Evolutionary conservation across 2,797 vertebrate species (phyloP), one percentile per base, ranked within the genome.

Genomic region (Notamacropus eugenii): DNA sequence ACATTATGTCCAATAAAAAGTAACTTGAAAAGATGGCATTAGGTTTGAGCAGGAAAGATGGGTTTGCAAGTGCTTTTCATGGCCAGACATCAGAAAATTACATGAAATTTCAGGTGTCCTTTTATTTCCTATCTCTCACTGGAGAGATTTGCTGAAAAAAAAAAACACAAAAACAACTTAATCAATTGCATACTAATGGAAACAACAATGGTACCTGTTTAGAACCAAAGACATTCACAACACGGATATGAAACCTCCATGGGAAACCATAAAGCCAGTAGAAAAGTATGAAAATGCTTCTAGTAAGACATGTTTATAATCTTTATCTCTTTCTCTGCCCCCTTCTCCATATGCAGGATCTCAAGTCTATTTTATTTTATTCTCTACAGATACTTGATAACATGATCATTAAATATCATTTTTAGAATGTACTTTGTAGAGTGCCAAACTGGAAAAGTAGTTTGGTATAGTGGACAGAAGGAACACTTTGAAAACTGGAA

Each of bases 1-100:
- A 52, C 54, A 94, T 95, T 96, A 94, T 91, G 29, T 59, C 94
- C 6, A 55, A 54, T 93, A 90, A 96, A 90, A 54, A 94, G 92
- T 22, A 4, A 1, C 0, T 90, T 14, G 40, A 90, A 95, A 74
- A 94, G 24, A 91, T 29, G 52, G 31, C 11, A 91, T 67, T 92
- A 93, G 54, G 12, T 95, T 94, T 74, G 1, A 52, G n/a, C 54
- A 5, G 93, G 27, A 94, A 92, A 93, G 95, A 91, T 95, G 57
- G 3, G 9, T 50, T 56, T 90, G 1, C 40, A 22, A 59, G 16
- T 93, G 22, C 0, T 14, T 96, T 96, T 93, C 55, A 3, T n/a
- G 91, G 31, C 58, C 54, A 95, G 29, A 12, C 90, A 46, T 55
- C 58, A 62, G 19, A 94, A 96, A 93, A 34, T 92, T 50, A 92